Evolutionary conservation across 2,113 vertebrate species (phyloP).

Genomic region (Mellivora capensis): DNA sequence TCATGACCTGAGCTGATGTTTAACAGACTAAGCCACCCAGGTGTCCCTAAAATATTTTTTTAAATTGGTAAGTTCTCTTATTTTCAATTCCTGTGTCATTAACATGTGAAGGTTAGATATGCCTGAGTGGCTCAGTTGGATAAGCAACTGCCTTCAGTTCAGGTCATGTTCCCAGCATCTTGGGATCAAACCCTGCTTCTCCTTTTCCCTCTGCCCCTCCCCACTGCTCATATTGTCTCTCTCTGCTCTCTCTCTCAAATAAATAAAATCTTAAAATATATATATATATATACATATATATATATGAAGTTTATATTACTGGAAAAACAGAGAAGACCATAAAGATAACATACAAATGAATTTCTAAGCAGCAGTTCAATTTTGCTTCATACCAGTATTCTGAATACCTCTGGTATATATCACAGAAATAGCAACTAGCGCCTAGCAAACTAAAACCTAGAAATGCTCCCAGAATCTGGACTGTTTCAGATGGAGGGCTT

Average conservation of each 20-base stretch:
- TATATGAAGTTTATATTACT: background rate
- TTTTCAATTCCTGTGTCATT: slow-evolving; percentile 3
- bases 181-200: too few species aligned
- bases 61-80: background rate
- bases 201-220: too few species aligned
- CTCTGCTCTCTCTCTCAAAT: too few species aligned
- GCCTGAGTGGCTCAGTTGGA: too few species aligned
- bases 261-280: too few species aligned
- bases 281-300: too few species aligned
- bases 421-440: slow-evolving; percentile 2
- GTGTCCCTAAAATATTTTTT: background rate
- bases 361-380: background rate
- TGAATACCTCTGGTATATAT: background rate
- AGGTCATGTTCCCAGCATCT: too few species aligned
- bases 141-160: too few species aligned
- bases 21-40: background rate
- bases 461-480: slow-evolving; percentile 12
- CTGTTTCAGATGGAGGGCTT: background rate
- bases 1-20: background rate
- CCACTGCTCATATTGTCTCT: too few species aligned
- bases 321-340: background rate
- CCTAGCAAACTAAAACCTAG: background rate
- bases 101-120: background rate
- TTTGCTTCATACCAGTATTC: background rate
- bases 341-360: background rate